phyloP scores from a whole-genome alignment of 2,113 vertebrate species.

The Microcebus tavaratra region DNA sequence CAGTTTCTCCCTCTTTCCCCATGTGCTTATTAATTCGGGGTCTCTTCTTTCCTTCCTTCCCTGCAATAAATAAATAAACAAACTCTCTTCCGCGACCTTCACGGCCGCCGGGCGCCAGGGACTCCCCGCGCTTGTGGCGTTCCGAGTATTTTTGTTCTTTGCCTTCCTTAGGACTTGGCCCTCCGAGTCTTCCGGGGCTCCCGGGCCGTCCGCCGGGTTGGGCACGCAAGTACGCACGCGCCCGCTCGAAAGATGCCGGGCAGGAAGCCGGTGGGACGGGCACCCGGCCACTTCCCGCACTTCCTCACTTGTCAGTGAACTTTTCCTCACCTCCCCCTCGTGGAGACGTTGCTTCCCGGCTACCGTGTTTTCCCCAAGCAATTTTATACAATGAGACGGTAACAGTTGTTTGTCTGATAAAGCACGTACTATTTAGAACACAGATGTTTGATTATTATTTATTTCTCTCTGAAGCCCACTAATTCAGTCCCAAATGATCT shows the following conservation, averaged over 20 bases:
- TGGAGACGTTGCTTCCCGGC: conserved; percentile 75
- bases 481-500: conserved; percentile 87
- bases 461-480: conserved; percentile 89
- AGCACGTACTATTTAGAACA: conserved; percentile 89
- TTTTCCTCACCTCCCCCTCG: conserved; percentile 75
- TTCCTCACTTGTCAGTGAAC: conserved; percentile 81
- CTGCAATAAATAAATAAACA: not conserved
- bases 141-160: not conserved
- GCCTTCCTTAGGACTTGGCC: not conserved
- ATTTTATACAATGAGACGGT: conserved; percentile 84
- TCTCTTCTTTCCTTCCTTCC: conserved; percentile 23
- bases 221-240: not conserved
- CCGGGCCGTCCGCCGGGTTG: not conserved
- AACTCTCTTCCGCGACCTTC: conserved; percentile 68
- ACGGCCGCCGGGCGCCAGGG: not conserved
- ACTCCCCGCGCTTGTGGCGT: conserved; percentile 9
- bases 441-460: conserved; percentile 93
- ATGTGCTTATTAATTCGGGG: conserved; percentile 33
- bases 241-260: conserved; percentile 10
- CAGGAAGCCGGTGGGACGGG: not conserved
- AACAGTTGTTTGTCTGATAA: conserved; percentile 90
- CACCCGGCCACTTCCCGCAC: conserved; percentile 68
- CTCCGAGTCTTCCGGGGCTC: not conserved
- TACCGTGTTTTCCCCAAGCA: conserved; percentile 85
- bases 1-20: conserved; percentile 27